Evolutionary conservation across 1,140 invertebrate species (phyloP).

Genomic region (Drosophila yakuba): DNA sequence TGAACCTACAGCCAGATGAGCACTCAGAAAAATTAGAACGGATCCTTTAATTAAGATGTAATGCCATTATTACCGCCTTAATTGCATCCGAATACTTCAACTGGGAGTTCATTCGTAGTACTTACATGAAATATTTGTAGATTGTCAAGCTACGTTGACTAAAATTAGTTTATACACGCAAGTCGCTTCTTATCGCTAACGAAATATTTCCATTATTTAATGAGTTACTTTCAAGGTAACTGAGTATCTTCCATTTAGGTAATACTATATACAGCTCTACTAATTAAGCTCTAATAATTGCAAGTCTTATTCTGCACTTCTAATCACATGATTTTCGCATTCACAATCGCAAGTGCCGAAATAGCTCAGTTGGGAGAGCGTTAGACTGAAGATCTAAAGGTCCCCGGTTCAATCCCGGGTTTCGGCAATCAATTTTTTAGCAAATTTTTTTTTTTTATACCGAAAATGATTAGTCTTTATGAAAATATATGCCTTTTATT

Average conservation of each 20-base stretch:
- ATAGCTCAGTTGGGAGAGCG: conserved; percentile 92
- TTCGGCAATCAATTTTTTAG: conserved; percentile 85
- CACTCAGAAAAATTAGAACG: conserved; percentile 11
- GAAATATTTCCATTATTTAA: too few species aligned
- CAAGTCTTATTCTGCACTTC: not conserved
- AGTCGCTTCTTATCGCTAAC: not conserved
- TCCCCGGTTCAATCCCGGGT: conserved; percentile 91
- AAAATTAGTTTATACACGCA: not conserved
- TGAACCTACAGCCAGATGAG: conserved; percentile 11
- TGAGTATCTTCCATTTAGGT: too few species aligned
- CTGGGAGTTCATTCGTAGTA: too few species aligned
- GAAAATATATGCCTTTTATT: too few species aligned
- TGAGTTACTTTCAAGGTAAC: too few species aligned
- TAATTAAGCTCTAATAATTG: too few species aligned
- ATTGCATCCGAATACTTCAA: not conserved
- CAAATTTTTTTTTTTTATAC: not conserved
- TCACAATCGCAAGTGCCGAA: conserved; percentile 24
- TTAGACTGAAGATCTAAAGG: conserved; percentile 93
- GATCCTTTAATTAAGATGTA: not conserved
- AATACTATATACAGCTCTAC: too few species aligned
- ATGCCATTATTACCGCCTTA: not conserved
- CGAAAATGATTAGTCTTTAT: not conserved
- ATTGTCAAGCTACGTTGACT: too few species aligned
- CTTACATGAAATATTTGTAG: too few species aligned
- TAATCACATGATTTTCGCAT: too few species aligned